These are phyloP conservation scores for Acropternis orthonyx DNA, from an alignment of 2,797 vertebrate species.

Conservation along the genomic window DNA sequence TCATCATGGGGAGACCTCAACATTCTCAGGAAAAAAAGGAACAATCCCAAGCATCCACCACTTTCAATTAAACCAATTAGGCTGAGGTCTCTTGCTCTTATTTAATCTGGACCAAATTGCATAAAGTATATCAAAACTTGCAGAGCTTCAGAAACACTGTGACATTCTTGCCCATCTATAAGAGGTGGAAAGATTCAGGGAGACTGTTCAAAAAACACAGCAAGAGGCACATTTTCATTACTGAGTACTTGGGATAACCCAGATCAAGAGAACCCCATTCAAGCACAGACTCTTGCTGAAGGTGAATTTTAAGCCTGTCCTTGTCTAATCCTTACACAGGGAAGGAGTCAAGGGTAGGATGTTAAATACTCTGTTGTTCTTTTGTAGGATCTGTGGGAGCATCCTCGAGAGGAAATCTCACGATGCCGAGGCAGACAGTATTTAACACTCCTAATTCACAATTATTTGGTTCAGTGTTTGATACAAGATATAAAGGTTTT, in stretches of 20 bases:
- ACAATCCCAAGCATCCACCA: not conserved
- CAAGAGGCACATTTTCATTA: not conserved
- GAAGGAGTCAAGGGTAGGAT: not conserved
- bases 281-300: not conserved
- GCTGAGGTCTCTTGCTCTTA: not conserved
- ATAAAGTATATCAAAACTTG: not conserved
- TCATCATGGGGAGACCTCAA: not conserved
- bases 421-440: not conserved
- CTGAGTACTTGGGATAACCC: not conserved
- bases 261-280: not conserved
- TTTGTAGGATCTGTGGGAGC: conserved; percentile 23
- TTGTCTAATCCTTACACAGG: not conserved
- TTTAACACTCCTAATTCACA: conserved; percentile 19
- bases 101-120: not conserved
- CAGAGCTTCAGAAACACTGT: not conserved
- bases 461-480: conserved; percentile 9
- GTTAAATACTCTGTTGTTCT: not conserved
- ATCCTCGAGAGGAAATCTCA: conserved; percentile 41
- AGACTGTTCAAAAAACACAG: not conserved
- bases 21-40: not conserved
- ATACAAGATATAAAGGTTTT: conserved; percentile 28
- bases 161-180: not conserved
- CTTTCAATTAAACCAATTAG: rapidly evolving
- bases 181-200: not conserved
- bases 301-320: not conserved